Conservation (phyloP, 2,113 vertebrate genomes). For the Actenoides hombroni region DNA sequence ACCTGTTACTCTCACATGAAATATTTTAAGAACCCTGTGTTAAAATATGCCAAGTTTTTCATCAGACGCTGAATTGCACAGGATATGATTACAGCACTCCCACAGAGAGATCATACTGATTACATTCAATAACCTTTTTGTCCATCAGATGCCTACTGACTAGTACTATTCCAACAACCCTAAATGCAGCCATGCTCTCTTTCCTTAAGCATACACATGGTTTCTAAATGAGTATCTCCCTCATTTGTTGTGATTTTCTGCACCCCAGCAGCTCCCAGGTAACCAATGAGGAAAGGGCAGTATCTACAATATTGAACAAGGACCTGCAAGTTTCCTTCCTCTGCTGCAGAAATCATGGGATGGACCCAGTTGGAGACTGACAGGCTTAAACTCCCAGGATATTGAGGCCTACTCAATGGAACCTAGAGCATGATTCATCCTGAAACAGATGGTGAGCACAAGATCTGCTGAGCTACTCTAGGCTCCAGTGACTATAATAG, state of each 20-base stretch:
- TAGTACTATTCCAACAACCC: not conserved
- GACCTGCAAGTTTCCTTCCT: not conserved
- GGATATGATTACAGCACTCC: not conserved
- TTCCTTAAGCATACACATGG: not conserved
- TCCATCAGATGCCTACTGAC: not conserved
- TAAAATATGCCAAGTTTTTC: not conserved
- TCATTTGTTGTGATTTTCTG: not conserved
- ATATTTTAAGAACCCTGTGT: not conserved
- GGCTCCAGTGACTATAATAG: not conserved
- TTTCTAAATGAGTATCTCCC: not conserved
- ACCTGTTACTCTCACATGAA: not conserved
- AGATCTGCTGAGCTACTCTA: not conserved
- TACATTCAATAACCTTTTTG: not conserved
- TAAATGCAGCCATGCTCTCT: not conserved
- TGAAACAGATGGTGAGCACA: not conserved
- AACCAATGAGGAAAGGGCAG: not conserved
- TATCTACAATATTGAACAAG: not conserved
- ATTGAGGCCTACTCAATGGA: not conserved
- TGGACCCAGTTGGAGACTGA: not conserved
- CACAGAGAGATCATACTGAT: not conserved
- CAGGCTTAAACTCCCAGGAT: not conserved
- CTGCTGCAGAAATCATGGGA: not conserved
- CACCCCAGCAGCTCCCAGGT: not conserved
- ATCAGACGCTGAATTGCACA: not conserved
- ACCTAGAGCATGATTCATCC: not conserved